Base-by-base conservation (phyloP, 2,797 vertebrate species). In the Gadopsis bispinosus region DNA sequence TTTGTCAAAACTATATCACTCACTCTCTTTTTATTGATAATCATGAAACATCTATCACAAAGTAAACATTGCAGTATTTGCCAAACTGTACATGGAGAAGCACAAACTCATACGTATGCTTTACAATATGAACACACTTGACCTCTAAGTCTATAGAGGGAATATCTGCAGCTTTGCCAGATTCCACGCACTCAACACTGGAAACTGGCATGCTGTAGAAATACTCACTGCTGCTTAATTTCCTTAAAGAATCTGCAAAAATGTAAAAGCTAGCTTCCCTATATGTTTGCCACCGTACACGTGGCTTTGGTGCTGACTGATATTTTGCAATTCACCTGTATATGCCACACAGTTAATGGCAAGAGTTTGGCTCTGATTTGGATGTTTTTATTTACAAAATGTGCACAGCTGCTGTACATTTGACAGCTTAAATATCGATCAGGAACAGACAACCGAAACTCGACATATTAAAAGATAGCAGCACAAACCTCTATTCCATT, bases 61-160 rank as follows among this genome's bases (percentile, higher is more conserved):
- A 83, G 91, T 71, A 84, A 76, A 87, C 79, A 87, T 73, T 79
- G 80, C 5, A 75, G 20, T 20, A 71, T 75, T 73, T 75, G 39
- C 87, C 62, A 83, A 77, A 84, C 86, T 90, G 82, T 92, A 91
- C 92, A 90, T 59, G 51, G 67, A 86, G 79, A 86, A 77, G 60
- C 67, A 89, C 17, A 80, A 67, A 70, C 59, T 29, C 4, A 83
- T 45, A 66, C 20, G 7, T 16, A 13, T 47, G 56, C 59, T 73
- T 75, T 75, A 51, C 39, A 68, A 53, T 69, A 67, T 80, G 48
- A 69, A 74, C 41, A 56, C 31, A 9, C 8, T 2, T 37, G 8
- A 10, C 8, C 8, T 10, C 37, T 9, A 37, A 37, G n/a, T 76
- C 43, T 62, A 48, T 3, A 47, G 56, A 35, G 22, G 17, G 19